Percentiles rank a stretch among this genome's conserved stretches.
Evolutionary conservation across 2,797 vertebrate genomes (phyloP).

Genomic region (Leptatherina wallacei): DNA sequence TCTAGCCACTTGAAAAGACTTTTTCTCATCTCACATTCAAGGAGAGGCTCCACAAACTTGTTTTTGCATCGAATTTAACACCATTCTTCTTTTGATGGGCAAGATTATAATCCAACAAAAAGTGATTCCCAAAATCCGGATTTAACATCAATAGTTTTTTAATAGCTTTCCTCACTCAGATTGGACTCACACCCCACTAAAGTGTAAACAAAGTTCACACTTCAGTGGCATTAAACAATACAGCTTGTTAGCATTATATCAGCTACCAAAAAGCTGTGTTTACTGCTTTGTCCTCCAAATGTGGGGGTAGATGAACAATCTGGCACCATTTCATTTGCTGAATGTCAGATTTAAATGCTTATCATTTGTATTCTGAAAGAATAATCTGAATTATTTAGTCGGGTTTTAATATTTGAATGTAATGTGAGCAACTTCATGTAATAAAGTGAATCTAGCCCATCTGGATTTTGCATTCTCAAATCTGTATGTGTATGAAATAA

Average conservation of each 20-base stretch:
- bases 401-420: neutral
- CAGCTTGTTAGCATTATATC: neutral
- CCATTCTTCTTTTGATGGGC: neutral
- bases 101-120: neutral
- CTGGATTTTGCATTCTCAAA: neutral
- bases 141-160: neutral
- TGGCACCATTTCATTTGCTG: neutral
- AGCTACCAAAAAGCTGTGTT: too few species aligned
- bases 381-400: neutral
- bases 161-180: neutral
- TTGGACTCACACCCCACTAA: too few species aligned
- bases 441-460: neutral
- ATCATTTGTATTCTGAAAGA: neutral
- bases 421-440: neutral
- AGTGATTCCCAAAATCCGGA: neutral
- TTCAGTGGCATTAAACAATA: neutral
- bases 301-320: neutral
- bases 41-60: neutral
- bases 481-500: neutral
- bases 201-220: neutral
- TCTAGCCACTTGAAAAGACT: slow-evolving; percentile 4
- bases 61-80: neutral
- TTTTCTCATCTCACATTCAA: neutral
- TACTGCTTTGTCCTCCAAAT: neutral
- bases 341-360: neutral